Conservation (phyloP, 2,113 vertebrate genomes). For the Megaceryle maxima region DNA sequence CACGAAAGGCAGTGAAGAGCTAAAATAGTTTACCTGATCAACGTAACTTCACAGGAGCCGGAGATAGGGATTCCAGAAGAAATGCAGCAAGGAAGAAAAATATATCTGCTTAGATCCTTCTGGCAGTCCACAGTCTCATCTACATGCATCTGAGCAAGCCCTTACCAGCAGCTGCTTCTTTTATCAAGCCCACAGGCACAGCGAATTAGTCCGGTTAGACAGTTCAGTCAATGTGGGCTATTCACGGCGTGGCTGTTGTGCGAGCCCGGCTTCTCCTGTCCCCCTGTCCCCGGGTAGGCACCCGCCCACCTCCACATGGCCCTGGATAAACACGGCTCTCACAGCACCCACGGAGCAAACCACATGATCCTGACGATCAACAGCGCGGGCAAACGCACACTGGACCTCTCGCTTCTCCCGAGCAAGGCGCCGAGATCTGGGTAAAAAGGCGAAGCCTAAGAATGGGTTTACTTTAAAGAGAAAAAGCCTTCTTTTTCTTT, state of each 20-base stretch:
- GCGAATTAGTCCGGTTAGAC: conserved; percentile 82
- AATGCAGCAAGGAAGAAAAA: conserved; percentile 19
- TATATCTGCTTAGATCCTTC: conserved; percentile 42
- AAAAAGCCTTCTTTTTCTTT: background rate
- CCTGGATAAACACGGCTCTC: conserved; percentile 73
- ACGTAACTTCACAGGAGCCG: conserved; percentile 36
- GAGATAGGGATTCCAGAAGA: conserved; percentile 44
- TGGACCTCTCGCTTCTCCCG: background rate
- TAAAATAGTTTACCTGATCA: conserved; percentile 65
- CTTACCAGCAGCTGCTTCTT: conserved; percentile 86
- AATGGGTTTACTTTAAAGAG: background rate
- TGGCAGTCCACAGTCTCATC: conserved; percentile 72
- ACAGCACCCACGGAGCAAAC: conserved; percentile 65
- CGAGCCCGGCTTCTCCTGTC: conserved; percentile 73
- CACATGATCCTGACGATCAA: conserved; percentile 72
- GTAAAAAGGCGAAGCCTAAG: background rate
- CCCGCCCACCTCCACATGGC: conserved; percentile 81
- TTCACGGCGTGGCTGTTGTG: conserved; percentile 79
- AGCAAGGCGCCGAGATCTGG: background rate
- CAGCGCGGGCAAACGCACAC: background rate
- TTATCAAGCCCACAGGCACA: conserved; percentile 83
- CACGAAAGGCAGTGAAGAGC: background rate
- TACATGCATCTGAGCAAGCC: conserved; percentile 77
- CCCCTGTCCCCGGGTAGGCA: conserved; percentile 75
- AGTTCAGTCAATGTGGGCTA: conserved; percentile 83